Percentiles rank a stretch among this genome's conserved stretches.
These are phyloP conservation scores for Micronycteris hirsuta DNA, from an alignment of 2,113 vertebrate genomes.

Conservation along the genomic window DNA sequence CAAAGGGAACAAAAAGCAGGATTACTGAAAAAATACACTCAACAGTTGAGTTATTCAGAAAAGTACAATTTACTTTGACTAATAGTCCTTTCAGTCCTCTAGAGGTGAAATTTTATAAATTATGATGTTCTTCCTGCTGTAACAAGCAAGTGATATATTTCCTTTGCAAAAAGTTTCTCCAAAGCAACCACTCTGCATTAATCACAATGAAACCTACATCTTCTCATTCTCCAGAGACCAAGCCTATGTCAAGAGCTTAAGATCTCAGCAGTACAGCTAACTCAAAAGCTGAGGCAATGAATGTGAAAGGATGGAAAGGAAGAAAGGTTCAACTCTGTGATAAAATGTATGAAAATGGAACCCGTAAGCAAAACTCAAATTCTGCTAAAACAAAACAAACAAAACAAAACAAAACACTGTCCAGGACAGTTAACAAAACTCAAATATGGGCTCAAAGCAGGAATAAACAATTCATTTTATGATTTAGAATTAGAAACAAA, in stretches of 20 bases:
- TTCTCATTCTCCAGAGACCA: constrained; percentile 24
- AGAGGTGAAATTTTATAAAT: constrained; percentile 38
- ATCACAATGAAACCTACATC: not conserved
- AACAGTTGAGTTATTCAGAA: constrained; percentile 3
- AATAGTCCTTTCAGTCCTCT: constrained; percentile 40
- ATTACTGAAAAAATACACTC: constrained; percentile 3
- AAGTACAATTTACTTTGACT: constrained; percentile 8
- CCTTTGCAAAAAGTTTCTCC: constrained; percentile 41
- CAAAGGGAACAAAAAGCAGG: constrained; percentile 40
- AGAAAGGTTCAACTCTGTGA: not conserved
- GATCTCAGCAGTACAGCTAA: constrained; percentile 11
- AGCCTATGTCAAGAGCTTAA: not conserved
- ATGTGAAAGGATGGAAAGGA: not conserved
- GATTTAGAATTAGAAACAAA: constrained; percentile 37
- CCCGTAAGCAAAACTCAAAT: constrained; percentile 37
- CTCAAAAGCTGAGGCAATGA: not conserved
- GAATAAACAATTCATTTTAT: not conserved
- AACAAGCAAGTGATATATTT: constrained; percentile 30
- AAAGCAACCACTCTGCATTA: constrained; percentile 39
- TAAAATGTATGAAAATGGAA: not conserved
- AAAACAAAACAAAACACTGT: not conserved
- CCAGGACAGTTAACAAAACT: not conserved
- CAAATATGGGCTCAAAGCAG: not conserved
- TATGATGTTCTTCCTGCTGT: not conserved
- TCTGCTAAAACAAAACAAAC: not conserved